phyloP scores from a whole-genome alignment of 1,140 invertebrate genomes.

The Sipha flava region DNA sequence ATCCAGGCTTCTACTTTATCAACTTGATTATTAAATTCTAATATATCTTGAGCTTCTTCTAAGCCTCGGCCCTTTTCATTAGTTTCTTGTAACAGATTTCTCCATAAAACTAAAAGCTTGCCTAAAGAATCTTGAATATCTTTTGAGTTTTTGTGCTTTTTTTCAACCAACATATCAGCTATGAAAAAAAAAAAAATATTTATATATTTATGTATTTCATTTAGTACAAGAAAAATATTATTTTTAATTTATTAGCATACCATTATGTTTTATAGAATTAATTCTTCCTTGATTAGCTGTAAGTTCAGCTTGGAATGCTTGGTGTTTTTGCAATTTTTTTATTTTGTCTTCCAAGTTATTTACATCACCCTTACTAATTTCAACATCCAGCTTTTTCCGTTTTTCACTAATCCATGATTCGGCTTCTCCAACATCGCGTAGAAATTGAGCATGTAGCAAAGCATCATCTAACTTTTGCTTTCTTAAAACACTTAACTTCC shows the following conservation, averaged over 20 bases:
- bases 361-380: slow-evolving; percentile 58
- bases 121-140: slow-evolving; percentile 68
- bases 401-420: slow-evolving; percentile 91
- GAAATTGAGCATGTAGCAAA: slow-evolving; percentile 79
- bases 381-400: slow-evolving; percentile 73
- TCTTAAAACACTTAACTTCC: slow-evolving; percentile 55
- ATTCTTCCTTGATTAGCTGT: slow-evolving; percentile 80
- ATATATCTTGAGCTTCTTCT: slow-evolving; percentile 93
- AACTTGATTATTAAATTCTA: slow-evolving; percentile 93
- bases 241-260: slow-evolving; percentile 40
- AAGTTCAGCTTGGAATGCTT: slow-evolving; percentile 93
- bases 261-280: slow-evolving; percentile 63
- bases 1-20: slow-evolving; percentile 96
- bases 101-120: slow-evolving; percentile 66
- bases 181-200: slow-evolving; percentile 14
- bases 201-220: neutral
- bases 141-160: slow-evolving; percentile 58
- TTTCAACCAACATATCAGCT: slow-evolving; percentile 57
- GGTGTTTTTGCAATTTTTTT: slow-evolving; percentile 95
- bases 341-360: slow-evolving; percentile 77
- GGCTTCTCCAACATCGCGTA: slow-evolving; percentile 78
- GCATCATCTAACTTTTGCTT: slow-evolving; percentile 65
- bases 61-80: slow-evolving; percentile 72
- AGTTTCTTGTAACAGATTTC: slow-evolving; percentile 68
- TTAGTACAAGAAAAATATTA: neutral